These are phyloP conservation scores for Cassiopea andromeda DNA, from an alignment of 30 jellyfish, hydroid and myxozoan species.

Conservation along the genomic window DNA sequence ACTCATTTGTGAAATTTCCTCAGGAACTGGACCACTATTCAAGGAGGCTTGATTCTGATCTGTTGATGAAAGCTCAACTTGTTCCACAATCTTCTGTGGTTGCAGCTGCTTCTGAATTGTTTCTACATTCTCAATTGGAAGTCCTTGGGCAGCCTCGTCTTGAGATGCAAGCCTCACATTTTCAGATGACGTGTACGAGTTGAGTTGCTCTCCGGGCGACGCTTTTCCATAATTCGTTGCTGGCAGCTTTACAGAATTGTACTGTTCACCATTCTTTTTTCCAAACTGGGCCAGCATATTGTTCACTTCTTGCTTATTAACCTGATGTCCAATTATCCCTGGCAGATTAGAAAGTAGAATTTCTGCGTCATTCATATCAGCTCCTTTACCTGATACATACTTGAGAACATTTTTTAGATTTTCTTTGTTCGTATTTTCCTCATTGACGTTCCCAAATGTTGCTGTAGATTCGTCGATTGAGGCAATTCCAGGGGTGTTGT, in stretches of 20 bases:
- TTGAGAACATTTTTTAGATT: slow-evolving; percentile 58
- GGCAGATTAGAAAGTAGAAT: slow-evolving; percentile 56
- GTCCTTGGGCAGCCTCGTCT: neutral
- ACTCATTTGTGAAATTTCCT: neutral
- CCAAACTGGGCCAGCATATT: slow-evolving; percentile 45
- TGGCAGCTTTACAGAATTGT: neutral
- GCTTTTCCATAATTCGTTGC: neutral
- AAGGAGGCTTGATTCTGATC: slow-evolving; percentile 1
- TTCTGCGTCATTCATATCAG: slow-evolving; percentile 44
- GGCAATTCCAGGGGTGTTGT: neutral
- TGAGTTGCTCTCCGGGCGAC: neutral
- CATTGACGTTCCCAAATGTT: slow-evolving; percentile 24
- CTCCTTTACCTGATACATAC: slow-evolving; percentile 24
- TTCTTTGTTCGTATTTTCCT: slow-evolving; percentile 20
- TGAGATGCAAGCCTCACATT: neutral
- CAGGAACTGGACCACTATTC: neutral
- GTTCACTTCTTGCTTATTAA: slow-evolving; percentile 39
- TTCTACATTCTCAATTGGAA: neutral
- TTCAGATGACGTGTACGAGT: neutral
- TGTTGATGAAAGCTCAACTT: neutral
- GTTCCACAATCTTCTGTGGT: slow-evolving; percentile 53
- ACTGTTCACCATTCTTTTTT: slow-evolving; percentile 17
- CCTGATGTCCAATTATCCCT: slow-evolving; percentile 70
- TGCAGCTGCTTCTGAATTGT: slow-evolving; percentile 24
- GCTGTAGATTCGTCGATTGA: slow-evolving; percentile 38